A percentile compares a stretch with the other conserved stretches of the same genome.
Conservation (phyloP, 2,113 vertebrate species). For the Corythoichthys intestinalis region DNA sequence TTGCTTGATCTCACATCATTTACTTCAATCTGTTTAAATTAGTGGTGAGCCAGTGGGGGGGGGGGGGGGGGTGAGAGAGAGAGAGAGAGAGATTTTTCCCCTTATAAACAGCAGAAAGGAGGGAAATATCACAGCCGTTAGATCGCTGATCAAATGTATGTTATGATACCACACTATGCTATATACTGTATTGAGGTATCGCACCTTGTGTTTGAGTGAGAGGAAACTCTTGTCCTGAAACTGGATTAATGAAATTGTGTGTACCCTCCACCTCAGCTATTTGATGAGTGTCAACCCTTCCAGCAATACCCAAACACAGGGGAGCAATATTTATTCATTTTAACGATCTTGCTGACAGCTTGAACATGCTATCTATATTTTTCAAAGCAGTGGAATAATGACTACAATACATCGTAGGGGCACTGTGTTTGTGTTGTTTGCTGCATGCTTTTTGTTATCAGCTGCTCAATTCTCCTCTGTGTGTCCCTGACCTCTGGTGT, state of each 20-base stretch:
- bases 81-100: neutral
- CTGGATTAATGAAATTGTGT: constrained; percentile 27
- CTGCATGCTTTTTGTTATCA: constrained; percentile 11
- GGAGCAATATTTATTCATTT: neutral
- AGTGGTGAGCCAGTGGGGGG: too few relatives aligned
- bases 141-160: constrained; percentile 49
- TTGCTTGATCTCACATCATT: neutral
- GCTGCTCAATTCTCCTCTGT: constrained; percentile 14
- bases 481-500: constrained; percentile 11
- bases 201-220: constrained; percentile 15
- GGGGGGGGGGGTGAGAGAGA: neutral
- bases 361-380: constrained; percentile 3
- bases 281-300: constrained; percentile 6
- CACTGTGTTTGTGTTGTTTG: neutral
- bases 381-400: neutral
- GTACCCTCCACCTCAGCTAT: neutral
- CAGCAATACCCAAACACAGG: neutral
- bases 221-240: constrained; percentile 34
- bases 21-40: neutral
- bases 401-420: neutral
- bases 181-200: constrained; percentile 40
- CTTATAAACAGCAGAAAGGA: constrained; percentile 14
- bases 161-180: constrained; percentile 21
- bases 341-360: constrained; percentile 7
- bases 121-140: constrained; percentile 31